Conservation (phyloP, 2,797 vertebrate genomes). For the Pempheris klunzingeri region DNA sequence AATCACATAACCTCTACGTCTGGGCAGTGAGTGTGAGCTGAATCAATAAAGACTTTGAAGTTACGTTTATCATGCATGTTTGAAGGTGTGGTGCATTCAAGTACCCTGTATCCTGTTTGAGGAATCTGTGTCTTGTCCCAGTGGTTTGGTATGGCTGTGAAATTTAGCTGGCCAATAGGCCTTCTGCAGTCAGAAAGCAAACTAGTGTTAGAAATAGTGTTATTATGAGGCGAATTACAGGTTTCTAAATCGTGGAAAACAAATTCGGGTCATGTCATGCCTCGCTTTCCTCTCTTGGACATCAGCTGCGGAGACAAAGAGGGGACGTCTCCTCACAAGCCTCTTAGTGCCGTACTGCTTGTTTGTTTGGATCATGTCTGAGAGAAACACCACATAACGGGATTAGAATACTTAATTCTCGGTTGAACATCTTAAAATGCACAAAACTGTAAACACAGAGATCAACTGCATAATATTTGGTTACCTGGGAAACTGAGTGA, state of each 20-base stretch:
- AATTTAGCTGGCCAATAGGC: constrained; percentile 15
- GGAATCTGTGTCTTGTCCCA: constrained; percentile 80
- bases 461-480: background rate
- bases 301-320: constrained; percentile 77
- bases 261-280: no score
- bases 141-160: constrained; percentile 62
- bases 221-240: background rate
- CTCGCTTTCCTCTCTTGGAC: constrained; percentile 63
- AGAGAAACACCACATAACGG: background rate
- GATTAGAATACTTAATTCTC: background rate
- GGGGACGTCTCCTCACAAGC: constrained; percentile 77
- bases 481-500: constrained; percentile 81
- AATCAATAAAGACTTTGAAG: background rate
- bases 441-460: background rate
- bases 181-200: constrained; percentile 55
- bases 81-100: constrained; percentile 4
- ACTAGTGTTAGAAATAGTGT: background rate
- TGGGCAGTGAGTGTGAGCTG: no score
- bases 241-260: no score
- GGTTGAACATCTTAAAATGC: background rate
- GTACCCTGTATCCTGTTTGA: constrained; percentile 78
- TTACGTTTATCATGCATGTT: background rate
- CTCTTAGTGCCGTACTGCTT: constrained; percentile 73
- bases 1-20: no score
- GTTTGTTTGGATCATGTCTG: constrained; percentile 87